Conservation (phyloP, 2,797 vertebrate genomes). For the Galagoides demidoff region DNA sequence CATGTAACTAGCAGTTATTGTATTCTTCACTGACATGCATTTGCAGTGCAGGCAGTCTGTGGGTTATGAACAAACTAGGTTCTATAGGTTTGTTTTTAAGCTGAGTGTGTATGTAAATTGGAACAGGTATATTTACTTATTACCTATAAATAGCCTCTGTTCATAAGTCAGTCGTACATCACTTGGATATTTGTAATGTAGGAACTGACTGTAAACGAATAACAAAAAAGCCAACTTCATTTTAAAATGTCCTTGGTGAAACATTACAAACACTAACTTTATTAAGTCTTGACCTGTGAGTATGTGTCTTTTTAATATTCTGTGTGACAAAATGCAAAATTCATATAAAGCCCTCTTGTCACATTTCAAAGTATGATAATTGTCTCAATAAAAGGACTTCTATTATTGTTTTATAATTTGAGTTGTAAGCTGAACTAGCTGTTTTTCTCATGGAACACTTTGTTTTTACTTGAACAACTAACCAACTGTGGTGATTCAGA, state of each 20-base stretch:
- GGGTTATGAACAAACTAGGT: no score
- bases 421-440: background rate
- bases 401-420: background rate
- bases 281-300: background rate
- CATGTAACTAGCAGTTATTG: background rate
- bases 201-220: background rate
- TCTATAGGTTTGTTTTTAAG: no score
- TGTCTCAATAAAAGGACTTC: background rate
- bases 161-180: no score
- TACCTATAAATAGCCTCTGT: no score
- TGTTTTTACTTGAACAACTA: background rate
- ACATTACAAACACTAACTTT: background rate
- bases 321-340: background rate
- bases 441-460: background rate
- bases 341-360: background rate
- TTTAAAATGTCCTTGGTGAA: constrained; percentile 8
- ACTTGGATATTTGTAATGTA: no score
- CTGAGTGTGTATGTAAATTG: no score
- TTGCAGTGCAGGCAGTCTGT: background rate
- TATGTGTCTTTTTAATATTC: background rate
- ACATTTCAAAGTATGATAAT: background rate
- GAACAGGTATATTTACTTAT: no score
- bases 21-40: background rate
- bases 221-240: background rate
- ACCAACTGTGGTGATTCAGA: background rate